phyloP scores from a whole-genome alignment of 2,888 invertebrate species.

The Lithosia quadra region DNA sequence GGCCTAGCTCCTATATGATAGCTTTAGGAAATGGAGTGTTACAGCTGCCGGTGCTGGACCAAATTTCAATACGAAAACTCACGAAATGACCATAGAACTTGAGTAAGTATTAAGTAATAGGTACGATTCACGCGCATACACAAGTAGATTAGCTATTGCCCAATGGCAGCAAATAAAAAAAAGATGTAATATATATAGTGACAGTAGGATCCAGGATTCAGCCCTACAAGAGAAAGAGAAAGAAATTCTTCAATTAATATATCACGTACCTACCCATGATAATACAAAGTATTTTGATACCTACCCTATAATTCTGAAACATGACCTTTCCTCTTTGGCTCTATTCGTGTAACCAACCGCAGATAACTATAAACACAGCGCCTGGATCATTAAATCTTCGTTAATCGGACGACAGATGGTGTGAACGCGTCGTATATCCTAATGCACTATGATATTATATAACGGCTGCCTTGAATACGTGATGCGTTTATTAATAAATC shows the following conservation, averaged over 20 bases:
- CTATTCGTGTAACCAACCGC: constrained; percentile 32
- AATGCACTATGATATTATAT: constrained; percentile 38
- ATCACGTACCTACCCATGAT: too few relatives aligned
- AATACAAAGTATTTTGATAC: not conserved
- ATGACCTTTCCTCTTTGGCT: constrained; percentile 21
- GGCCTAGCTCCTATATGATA: not conserved
- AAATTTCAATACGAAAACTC: not conserved
- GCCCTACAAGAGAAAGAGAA: not conserved
- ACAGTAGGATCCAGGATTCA: too few relatives aligned
- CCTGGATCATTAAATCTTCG: constrained; percentile 74
- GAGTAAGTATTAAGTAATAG: too few relatives aligned
- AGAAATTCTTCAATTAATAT: too few relatives aligned
- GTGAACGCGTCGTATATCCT: constrained; percentile 42
- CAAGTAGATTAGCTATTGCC: too few relatives aligned
- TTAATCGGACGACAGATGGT: constrained; percentile 70
- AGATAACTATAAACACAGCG: constrained; percentile 51
- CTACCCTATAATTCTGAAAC: constrained; percentile 6
- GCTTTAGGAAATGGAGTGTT: not conserved
- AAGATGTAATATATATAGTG: not conserved
- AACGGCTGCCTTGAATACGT: not conserved
- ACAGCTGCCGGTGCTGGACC: too few relatives aligned
- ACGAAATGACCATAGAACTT: too few relatives aligned
- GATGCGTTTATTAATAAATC: not conserved
- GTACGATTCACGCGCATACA: too few relatives aligned
- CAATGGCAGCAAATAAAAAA: not conserved